Conservation (phyloP, 1,140 invertebrate genomes). For the Cotesia vestalis region DNA sequence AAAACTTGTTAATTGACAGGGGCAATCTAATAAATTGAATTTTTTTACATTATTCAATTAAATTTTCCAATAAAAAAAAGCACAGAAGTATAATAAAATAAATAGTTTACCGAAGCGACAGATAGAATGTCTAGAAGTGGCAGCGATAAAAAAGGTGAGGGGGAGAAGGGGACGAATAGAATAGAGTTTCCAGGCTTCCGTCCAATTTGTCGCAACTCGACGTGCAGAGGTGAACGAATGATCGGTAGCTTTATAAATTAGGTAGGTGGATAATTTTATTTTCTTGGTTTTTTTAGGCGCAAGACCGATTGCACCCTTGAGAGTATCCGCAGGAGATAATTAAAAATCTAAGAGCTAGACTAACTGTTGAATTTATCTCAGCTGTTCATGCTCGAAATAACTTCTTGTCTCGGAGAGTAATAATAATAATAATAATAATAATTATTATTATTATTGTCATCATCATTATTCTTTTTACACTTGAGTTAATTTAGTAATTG, state of each 20-base stretch:
- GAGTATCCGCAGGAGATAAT: slow-evolving; percentile 33
- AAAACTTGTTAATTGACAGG: no score
- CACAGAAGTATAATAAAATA: slow-evolving; percentile 39
- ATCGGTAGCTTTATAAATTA: slow-evolving; percentile 24
- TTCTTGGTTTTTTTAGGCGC: background rate
- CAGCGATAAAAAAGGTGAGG: background rate
- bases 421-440: background rate
- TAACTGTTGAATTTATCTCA: slow-evolving; percentile 15
- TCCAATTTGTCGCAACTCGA: slow-evolving; percentile 26
- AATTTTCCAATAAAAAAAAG: slow-evolving; percentile 9
- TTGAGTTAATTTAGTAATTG: background rate
- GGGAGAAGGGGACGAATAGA: background rate
- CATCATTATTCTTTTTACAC: background rate
- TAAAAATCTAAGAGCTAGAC: slow-evolving; percentile 27
- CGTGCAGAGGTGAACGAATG: slow-evolving; percentile 26
- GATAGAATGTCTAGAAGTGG: no score
- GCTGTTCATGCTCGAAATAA: background rate
- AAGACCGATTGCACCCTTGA: slow-evolving; percentile 21
- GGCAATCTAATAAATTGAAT: no score
- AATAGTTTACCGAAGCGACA: slow-evolving; percentile 22
- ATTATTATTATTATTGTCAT: no score
- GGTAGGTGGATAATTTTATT: slow-evolving; percentile 16
- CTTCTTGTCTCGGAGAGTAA: background rate
- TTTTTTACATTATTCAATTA: no score
- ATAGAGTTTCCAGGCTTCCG: background rate